Conservation (phyloP, 2,888 invertebrate genomes). For the Conchocele bisecta region DNA sequence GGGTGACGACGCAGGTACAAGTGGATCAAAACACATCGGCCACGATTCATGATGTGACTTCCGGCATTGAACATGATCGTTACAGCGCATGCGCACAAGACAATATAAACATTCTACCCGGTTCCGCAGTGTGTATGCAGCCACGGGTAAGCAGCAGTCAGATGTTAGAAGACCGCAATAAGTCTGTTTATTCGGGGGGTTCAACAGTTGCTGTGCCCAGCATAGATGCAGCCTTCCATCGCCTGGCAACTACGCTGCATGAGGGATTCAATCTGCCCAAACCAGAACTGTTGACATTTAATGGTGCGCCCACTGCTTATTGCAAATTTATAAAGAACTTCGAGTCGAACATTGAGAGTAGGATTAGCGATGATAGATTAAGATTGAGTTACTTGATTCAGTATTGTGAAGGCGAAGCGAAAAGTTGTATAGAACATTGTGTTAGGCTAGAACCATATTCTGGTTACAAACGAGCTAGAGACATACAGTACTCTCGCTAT, state of each 20-base stretch:
- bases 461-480: constrained; percentile 20
- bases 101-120: too few species aligned
- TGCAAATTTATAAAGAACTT: constrained; percentile 6
- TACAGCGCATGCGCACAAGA: neutral
- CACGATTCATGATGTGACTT: too few species aligned
- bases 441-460: constrained; percentile 13
- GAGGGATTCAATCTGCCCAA: constrained; percentile 22
- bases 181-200: neutral
- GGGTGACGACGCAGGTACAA: too few species aligned
- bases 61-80: neutral
- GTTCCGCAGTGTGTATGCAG: too few species aligned
- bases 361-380: constrained; percentile 3
- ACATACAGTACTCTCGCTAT: constrained; percentile 20
- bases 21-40: too few species aligned
- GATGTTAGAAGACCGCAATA: neutral
- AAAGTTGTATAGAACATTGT: constrained; percentile 24
- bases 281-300: constrained; percentile 25
- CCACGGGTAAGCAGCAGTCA: neutral
- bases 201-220: neutral
- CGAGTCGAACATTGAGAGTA: constrained; percentile 16
- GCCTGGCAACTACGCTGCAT: constrained; percentile 4
- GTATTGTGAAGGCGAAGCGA: constrained; percentile 16
- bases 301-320: neutral
- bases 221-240: neutral
- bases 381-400: constrained; percentile 25